Evolutionary conservation across 2,888 invertebrate genomes (phyloP), one percentile per base, ranked within the genome.

Genomic region (Eueremaeus valkanovi): DNA sequence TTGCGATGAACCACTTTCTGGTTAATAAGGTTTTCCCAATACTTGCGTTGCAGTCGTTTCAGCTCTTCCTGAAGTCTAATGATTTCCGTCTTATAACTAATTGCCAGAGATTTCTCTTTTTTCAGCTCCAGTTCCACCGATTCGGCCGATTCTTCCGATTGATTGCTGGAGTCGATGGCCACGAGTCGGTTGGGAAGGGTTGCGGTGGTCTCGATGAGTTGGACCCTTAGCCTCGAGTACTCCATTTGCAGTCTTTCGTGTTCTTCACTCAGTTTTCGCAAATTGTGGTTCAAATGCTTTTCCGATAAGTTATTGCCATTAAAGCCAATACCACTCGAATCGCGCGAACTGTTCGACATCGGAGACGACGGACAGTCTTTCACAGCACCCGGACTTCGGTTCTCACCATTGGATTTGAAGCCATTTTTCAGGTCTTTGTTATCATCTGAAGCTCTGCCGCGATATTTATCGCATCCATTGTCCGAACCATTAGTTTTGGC

Each of bases 231-330:
- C 45, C 78, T 61, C 31, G 78, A 78, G 76, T 78, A 76, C 45
- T 78, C 78, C n/a, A 78, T 76, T 77, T 79, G 79, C 16, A 79
- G 75, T 36, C 77, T 77, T 72, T 79, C 79, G 75, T 79, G 77
- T 63, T 79, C 79, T 74, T 79, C 78, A 13, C 76, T 76, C 3
- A 79, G 74, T 51, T 77, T 78, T 42, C 73, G 76, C 45, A 78
- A 73, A 36, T n/a, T n/a, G 75, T 78, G 78, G 40, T 63, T 55
- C 24, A 70, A 51, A 21, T 51, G 16, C 5, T 51, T 51, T 51
- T 51, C 8, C n/a, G 51, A 6, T 6, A 51, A 18, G 16, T 51
- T 51, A 18, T 51, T 6, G 5, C 51, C 51, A 51, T 51, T 51
- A 51, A n/a, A 11, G 5, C 51, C 51, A n/a, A 51, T 51, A 6